Percentiles rank a stretch among this genome's conserved stretches.
Evolutionary conservation across 2,113 vertebrate genomes (phyloP).

Genomic region (Ovis canadensis): DNA sequence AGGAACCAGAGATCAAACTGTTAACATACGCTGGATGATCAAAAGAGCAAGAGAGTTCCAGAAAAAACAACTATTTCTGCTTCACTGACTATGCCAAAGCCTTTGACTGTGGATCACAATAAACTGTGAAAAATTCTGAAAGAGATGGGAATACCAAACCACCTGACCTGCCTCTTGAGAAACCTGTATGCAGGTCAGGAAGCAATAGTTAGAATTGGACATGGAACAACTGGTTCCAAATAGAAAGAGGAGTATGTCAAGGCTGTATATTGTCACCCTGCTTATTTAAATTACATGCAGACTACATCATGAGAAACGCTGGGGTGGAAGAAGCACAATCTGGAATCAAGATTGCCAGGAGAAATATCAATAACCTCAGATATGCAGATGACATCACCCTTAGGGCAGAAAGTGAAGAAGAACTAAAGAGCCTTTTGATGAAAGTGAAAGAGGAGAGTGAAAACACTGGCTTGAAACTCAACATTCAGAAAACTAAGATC

Average conservation of each 20-base stretch:
- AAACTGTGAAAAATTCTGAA: background rate
- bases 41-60: background rate
- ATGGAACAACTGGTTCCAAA: background rate
- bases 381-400: background rate
- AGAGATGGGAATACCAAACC: background rate
- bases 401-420: background rate
- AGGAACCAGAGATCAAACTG: background rate
- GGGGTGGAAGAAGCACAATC: background rate
- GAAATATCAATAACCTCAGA: background rate
- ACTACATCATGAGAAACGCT: background rate
- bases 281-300: background rate
- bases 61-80: background rate
- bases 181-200: background rate
- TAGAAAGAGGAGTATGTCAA: background rate
- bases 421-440: background rate
- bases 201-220: background rate
- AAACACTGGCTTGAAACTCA: background rate
- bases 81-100: background rate
- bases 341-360: background rate
- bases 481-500: background rate
- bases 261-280: background rate
- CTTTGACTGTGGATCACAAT: background rate
- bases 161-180: background rate
- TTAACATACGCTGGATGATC: rapidly evolving
- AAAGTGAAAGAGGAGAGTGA: background rate